Percentiles rank a stretch among this genome's conserved stretches.
phyloP scores from a whole-genome alignment of 2,113 vertebrate species.

The Corydoras sp. region DNA sequence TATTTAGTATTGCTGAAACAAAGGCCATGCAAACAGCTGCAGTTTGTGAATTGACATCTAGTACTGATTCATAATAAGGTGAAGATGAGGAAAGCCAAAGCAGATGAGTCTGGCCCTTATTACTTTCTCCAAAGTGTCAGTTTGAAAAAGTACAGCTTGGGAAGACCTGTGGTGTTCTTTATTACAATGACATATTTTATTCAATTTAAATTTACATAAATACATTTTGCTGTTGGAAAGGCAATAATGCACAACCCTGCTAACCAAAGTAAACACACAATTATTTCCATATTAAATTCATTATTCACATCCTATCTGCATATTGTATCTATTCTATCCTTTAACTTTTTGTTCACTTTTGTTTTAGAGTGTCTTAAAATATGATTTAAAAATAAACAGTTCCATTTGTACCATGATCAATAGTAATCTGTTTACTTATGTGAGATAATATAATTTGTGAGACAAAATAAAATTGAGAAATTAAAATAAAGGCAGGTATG shows the following conservation, averaged over 20 bases:
- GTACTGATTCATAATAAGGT: conserved; percentile 27
- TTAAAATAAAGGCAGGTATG: conserved; percentile 73
- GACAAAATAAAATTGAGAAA: conserved; percentile 43
- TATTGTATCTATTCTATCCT: conserved; percentile 55
- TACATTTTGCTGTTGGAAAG: conserved; percentile 73
- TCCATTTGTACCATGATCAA: conserved; percentile 43
- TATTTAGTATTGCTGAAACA: conserved; percentile 9
- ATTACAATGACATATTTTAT: conserved; percentile 75
- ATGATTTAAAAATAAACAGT: conserved; percentile 68
- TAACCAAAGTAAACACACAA: conserved; percentile 76
- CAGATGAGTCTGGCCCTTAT: conserved; percentile 48
- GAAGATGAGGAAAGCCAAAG: conserved; percentile 37
- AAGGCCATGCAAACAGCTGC: conserved; percentile 15
- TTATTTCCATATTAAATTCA: conserved; percentile 75
- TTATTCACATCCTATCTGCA: conserved; percentile 72
- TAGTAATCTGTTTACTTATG: conserved; percentile 38
- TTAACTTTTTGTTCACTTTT: conserved; percentile 54
- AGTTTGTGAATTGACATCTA: conserved; percentile 11
- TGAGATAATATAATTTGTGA: conserved; percentile 70
- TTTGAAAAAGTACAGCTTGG: conserved; percentile 65
- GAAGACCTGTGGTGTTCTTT: conserved; percentile 74
- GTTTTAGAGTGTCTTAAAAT: conserved; percentile 41
- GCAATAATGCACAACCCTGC: conserved; percentile 73
- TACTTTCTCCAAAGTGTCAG: conserved; percentile 53
- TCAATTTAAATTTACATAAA: conserved; percentile 78